phyloP scores from a whole-genome alignment of 2,888 invertebrate genomes.

The Napeogenes sylphis region DNA sequence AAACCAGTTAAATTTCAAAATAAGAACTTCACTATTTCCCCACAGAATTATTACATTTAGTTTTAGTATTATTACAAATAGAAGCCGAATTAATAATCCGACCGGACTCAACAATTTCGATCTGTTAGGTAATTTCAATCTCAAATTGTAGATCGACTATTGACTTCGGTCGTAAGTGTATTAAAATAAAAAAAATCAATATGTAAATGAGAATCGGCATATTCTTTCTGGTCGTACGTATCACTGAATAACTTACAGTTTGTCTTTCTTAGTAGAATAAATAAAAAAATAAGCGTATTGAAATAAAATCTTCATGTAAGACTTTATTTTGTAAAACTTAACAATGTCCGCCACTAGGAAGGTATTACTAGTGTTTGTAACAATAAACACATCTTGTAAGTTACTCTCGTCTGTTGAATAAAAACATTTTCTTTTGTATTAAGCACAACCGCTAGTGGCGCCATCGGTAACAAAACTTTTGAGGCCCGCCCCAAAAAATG shows the following conservation, averaged over 20 bases:
- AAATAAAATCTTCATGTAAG: conserved; percentile 7
- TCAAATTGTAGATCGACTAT: too few species aligned
- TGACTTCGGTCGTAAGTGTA: too few species aligned
- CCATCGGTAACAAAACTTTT: conserved; percentile 18
- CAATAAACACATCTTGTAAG: not conserved
- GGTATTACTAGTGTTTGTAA: conserved; percentile 1
- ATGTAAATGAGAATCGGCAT: conserved; percentile 8
- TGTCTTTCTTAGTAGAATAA: conserved; percentile 15
- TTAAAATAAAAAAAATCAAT: too few species aligned
- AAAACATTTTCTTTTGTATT: not conserved
- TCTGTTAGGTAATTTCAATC: too few species aligned
- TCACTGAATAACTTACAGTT: conserved; percentile 9
- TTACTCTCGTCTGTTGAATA: not conserved
- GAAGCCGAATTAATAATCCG: too few species aligned
- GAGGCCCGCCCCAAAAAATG: conserved; percentile 30
- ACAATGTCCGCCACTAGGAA: conserved; percentile 15
- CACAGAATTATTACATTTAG: too few species aligned
- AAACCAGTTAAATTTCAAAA: too few species aligned
- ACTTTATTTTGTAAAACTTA: conserved; percentile 14
- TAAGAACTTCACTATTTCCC: too few species aligned
- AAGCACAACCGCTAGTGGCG: conserved; percentile 17
- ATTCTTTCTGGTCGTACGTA: not conserved
- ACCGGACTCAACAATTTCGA: too few species aligned
- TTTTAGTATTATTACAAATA: too few species aligned
- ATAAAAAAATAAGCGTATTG: conserved; percentile 19